Conservation (phyloP, 2,797 vertebrate genomes). For the Distichodus sexfasciatus region DNA sequence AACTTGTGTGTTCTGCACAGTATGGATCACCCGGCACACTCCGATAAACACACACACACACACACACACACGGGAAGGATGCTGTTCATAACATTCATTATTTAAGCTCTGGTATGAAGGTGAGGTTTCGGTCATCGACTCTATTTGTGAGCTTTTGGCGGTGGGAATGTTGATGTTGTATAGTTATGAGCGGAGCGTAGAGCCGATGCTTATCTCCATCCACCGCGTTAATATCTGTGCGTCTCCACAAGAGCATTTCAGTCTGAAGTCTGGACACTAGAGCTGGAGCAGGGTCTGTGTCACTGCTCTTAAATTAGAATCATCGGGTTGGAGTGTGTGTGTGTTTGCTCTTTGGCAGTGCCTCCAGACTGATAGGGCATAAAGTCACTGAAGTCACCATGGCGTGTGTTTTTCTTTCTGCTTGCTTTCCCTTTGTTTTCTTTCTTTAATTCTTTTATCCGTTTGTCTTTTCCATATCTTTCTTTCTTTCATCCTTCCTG, state of each 20-base stretch:
- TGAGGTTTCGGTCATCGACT: background rate
- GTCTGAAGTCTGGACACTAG: slow-evolving; percentile 4
- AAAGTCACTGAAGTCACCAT: slow-evolving; percentile 30
- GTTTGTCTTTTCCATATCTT: too few relatives aligned
- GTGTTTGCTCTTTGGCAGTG: slow-evolving; percentile 17
- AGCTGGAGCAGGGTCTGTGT: slow-evolving; percentile 33
- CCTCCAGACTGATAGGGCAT: slow-evolving; percentile 9
- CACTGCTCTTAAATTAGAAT: slow-evolving; percentile 40
- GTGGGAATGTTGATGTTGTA: background rate
- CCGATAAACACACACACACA: background rate
- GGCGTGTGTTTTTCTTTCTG: too few relatives aligned
- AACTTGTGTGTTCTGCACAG: background rate
- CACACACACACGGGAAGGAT: background rate
- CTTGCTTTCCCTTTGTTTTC: too few relatives aligned
- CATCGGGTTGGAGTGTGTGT: slow-evolving; percentile 9
- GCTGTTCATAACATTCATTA: slow-evolving; percentile 3
- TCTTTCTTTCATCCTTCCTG: too few relatives aligned
- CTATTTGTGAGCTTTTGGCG: background rate
- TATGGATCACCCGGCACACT: background rate
- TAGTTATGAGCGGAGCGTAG: background rate
- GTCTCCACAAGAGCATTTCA: background rate
- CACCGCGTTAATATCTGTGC: background rate
- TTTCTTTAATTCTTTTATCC: too few relatives aligned
- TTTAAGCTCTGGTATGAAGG: background rate
- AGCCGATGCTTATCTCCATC: background rate